phyloP scores from a whole-genome alignment of 92 coral and sea anemone genomes.

The Zoanthus solanderi region DNA sequence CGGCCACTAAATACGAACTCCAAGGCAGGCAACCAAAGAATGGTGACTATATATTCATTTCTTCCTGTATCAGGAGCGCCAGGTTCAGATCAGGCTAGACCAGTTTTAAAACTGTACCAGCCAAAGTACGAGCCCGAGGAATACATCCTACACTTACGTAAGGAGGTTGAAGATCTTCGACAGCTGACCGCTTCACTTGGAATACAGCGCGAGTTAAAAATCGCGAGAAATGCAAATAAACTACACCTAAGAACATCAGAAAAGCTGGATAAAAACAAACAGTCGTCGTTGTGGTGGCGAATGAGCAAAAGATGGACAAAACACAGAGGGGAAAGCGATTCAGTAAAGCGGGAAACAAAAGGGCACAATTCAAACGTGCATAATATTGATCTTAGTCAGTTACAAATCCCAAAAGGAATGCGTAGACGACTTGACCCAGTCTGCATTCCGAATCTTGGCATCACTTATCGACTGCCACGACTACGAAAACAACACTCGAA shows the following conservation, averaged over 20 bases:
- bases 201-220: constrained; percentile 44
- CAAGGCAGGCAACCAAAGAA: constrained; percentile 6
- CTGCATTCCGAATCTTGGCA: constrained; percentile 73
- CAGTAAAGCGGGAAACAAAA: neutral
- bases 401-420: constrained; percentile 57
- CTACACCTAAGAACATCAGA: constrained; percentile 15
- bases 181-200: constrained; percentile 80
- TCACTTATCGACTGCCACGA: constrained; percentile 81
- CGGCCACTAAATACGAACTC: constrained; percentile 11
- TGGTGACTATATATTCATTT: neutral
- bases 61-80: neutral
- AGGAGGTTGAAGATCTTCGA: constrained; percentile 67
- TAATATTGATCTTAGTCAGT: constrained; percentile 6
- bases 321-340: constrained; percentile 52
- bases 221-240: constrained; percentile 37
- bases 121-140: constrained; percentile 65
- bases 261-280: constrained; percentile 18
- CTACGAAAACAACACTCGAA: neutral
- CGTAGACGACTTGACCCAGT: constrained; percentile 61
- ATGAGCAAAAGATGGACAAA: constrained; percentile 82
- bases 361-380: constrained; percentile 9
- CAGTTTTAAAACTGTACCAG: constrained; percentile 32
- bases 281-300: constrained; percentile 61
- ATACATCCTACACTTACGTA: constrained; percentile 54
- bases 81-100: neutral